Evolutionary conservation across 1,140 invertebrate species (phyloP), one percentile per base, ranked within the genome.

Genomic region (Cydia fagiglandana): DNA sequence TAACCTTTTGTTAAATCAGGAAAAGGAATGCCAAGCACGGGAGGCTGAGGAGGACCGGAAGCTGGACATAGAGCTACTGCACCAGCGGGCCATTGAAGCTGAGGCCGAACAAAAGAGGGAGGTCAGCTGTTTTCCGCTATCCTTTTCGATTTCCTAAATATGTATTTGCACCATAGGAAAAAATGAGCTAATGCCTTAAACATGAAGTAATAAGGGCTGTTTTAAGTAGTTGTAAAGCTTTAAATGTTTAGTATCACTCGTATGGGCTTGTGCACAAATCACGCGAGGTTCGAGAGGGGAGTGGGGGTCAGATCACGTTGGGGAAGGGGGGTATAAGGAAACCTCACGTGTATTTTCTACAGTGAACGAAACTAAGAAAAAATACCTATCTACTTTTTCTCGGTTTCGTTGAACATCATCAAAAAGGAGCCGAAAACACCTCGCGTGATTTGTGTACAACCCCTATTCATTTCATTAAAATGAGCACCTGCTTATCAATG

Each of bases 41-140:
- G 90, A 92, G 80, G 90, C 89, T 2, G 87, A 91, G 68, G 90
- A 92, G 75, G 86, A 88, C n/a, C 77, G 84, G 28, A 76, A 88
- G 50, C 77, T 92, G 73, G 90, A 92, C 68, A 88, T 86, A 77
- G 84, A 91, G 64, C 79, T 91, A 9, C 81, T 91, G 2, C 87
- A 91, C 68, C 90, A 91, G 75, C 82, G 90, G 4, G 90, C 90
- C 7, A 91, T 91, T 20, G 90, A 89, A 78, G 89, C 89, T 13
- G 87, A 90, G 68, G 90, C 90, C 20, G 88, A 90, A 76, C 86
- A 90, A 47, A 88, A 86, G 68, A 80, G 87, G 82, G 88, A 91
- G 83, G 90, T 90, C 78, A 77, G 61, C 20, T 45, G n/a, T 17
- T 10, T 50, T 3, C n/a, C 6, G 7, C n/a, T 53, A 53, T 53